phyloP scores from a whole-genome alignment of 2,888 invertebrate genomes.

The Schizotus pectinicornis region DNA sequence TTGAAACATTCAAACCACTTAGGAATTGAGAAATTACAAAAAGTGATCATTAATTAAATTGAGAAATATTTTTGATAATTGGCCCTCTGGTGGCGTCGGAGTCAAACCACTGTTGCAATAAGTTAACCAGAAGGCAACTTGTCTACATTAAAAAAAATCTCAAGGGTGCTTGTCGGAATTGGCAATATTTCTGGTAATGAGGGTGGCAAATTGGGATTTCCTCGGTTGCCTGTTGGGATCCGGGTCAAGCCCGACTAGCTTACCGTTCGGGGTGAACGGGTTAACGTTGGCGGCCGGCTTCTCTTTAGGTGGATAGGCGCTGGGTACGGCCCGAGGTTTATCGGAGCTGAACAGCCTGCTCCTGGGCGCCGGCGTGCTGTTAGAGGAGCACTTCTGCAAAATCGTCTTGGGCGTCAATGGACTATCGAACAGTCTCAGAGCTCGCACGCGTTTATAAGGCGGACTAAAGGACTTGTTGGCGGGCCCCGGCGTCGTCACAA shows the following conservation, averaged over 20 bases:
- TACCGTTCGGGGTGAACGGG: constrained; percentile 84
- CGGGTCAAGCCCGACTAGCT: constrained; percentile 29
- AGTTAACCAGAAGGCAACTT: too few relatives aligned
- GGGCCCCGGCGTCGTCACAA: constrained; percentile 40
- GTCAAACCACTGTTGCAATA: too few relatives aligned
- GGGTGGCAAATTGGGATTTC: too few relatives aligned
- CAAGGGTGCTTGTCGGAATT: too few relatives aligned
- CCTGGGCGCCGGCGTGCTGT: constrained; percentile 61
- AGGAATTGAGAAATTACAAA: too few relatives aligned
- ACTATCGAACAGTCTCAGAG: constrained; percentile 78
- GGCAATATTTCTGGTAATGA: too few relatives aligned
- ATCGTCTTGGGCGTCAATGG: constrained; percentile 87
- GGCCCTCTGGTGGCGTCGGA: too few relatives aligned
- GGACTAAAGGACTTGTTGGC: constrained; percentile 60
- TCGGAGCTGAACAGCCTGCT: constrained; percentile 61
- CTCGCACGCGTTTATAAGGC: constrained; percentile 66
- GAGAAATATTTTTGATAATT: too few relatives aligned
- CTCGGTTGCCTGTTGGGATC: too few relatives aligned
- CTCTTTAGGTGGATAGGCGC: constrained; percentile 56
- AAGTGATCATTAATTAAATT: too few relatives aligned
- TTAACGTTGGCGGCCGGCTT: constrained; percentile 78
- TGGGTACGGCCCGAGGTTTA: constrained; percentile 58
- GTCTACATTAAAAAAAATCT: too few relatives aligned
- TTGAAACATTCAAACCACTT: too few relatives aligned
- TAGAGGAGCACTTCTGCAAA: constrained; percentile 70